Conservation (phyloP, 2,888 invertebrate species). For the Cheilosia scutellata region DNA sequence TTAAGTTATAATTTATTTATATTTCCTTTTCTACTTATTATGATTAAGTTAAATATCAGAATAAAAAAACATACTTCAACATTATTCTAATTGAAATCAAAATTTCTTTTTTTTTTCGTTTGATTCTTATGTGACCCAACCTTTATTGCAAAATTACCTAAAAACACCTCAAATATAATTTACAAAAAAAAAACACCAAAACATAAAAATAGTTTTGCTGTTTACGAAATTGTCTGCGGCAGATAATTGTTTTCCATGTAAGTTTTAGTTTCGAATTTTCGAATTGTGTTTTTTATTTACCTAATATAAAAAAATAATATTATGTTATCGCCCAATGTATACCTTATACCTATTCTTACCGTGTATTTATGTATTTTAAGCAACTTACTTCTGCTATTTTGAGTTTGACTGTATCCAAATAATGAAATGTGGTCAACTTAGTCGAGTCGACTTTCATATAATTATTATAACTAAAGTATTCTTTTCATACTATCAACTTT, state of each 20-base stretch:
- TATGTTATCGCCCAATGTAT: constrained; percentile 39
- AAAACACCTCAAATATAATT: constrained; percentile 40
- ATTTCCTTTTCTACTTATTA: constrained; percentile 13
- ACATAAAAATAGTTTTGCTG: constrained; percentile 82
- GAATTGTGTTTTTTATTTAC: constrained; percentile 45
- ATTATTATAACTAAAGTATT: not conserved
- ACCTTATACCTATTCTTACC: constrained; percentile 35
- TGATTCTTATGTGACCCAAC: constrained; percentile 64
- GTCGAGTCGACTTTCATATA: constrained; percentile 14
- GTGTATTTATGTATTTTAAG: constrained; percentile 25
- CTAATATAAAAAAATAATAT: constrained; percentile 24
- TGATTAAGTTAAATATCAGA: constrained; percentile 38
- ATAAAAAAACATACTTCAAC: constrained; percentile 23
- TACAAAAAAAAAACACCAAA: constrained; percentile 46
- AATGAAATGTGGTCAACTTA: constrained; percentile 24
- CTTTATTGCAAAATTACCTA: constrained; percentile 53
- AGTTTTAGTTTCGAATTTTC: constrained; percentile 79
- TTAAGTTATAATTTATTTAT: not conserved
- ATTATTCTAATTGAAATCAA: constrained; percentile 66
- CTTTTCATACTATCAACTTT: constrained; percentile 55
- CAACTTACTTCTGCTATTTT: constrained; percentile 47
- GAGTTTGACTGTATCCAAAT: constrained; percentile 21
- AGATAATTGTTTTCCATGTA: constrained; percentile 84
- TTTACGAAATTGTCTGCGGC: constrained; percentile 82
- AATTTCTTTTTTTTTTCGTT: constrained; percentile 67